Percentiles rank a stretch among this genome's conserved stretches.
phyloP scores from a whole-genome alignment of 2,888 invertebrate species.

The Lithophane socia region DNA sequence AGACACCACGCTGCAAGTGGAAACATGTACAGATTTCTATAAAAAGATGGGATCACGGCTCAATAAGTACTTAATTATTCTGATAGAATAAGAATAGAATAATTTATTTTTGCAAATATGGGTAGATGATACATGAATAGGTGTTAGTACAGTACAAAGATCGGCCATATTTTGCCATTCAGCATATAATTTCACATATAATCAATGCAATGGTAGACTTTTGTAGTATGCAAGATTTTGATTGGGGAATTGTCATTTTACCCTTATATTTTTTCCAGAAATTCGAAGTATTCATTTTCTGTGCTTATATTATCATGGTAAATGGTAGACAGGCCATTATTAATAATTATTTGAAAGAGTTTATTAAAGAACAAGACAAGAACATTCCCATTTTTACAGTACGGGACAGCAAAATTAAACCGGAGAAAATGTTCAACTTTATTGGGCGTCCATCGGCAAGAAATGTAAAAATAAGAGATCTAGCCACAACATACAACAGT shows the following conservation, averaged over 20 bases:
- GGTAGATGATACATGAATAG: no score
- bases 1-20: conserved; percentile 68
- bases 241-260: conserved; percentile 44
- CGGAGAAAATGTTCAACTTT: conserved; percentile 61
- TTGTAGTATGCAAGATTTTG: conserved; percentile 28
- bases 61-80: conserved; percentile 51
- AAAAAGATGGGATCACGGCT: conserved; percentile 59
- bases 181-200: conserved; percentile 59
- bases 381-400: conserved; percentile 67
- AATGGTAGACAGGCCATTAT: conserved; percentile 68
- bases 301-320: conserved; percentile 71
- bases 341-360: conserved; percentile 71
- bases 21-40: conserved; percentile 67
- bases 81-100: no score
- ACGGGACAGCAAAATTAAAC: conserved; percentile 43
- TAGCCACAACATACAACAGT: conserved; percentile 74
- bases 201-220: conserved; percentile 59
- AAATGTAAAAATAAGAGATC: conserved; percentile 74
- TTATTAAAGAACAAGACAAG: conserved; percentile 68
- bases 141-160: no score
- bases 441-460: conserved; percentile 68
- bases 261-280: conserved; percentile 71
- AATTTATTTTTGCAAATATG: no score
- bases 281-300: conserved; percentile 74
- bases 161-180: no score